Percentiles rank a stretch among this genome's conserved stretches.
These are phyloP conservation scores for Tribolium madens DNA, from an alignment of 1,140 invertebrate species.

Conservation along the genomic window DNA sequence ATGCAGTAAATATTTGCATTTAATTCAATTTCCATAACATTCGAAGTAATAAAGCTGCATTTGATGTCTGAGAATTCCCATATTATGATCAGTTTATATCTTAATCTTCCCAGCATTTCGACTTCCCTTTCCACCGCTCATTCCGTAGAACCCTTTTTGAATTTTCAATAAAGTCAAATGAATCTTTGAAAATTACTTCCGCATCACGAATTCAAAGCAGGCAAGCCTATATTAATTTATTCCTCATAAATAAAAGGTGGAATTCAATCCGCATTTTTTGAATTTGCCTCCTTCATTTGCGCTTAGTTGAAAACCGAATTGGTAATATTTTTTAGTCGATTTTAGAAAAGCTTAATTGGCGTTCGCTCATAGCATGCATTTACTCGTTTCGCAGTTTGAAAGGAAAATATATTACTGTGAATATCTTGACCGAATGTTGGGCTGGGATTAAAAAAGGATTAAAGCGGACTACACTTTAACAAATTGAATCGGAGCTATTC, in stretches of 20 bases:
- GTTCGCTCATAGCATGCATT: constrained; percentile 16
- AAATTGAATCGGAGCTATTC: constrained; percentile 25
- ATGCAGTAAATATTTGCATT: neutral
- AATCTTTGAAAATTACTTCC: constrained; percentile 20
- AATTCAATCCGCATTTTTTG: neutral
- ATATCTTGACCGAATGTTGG: constrained; percentile 19
- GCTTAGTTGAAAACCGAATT: neutral
- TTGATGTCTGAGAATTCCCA: neutral
- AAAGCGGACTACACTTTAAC: constrained; percentile 23
- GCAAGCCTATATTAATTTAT: constrained; percentile 12
- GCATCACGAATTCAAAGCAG: constrained; percentile 11
- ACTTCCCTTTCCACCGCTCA: neutral
- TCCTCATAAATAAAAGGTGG: neutral
- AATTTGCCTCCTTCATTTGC: neutral
- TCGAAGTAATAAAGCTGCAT: neutral
- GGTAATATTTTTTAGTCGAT: constrained; percentile 10
- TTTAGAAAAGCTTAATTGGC: constrained; percentile 6
- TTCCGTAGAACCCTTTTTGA: neutral
- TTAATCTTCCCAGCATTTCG: neutral
- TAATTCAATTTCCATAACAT: neutral
- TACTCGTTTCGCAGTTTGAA: neutral
- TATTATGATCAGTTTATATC: neutral
- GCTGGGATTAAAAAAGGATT: constrained; percentile 26
- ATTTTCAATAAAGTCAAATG: constrained; percentile 20
- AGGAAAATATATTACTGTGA: constrained; percentile 24